A percentile compares a stretch with the other conserved stretches of the same genome.
These are phyloP conservation scores for Sebastes hubbsi DNA, from an alignment of 2,797 vertebrate species.

Conservation along the genomic window DNA sequence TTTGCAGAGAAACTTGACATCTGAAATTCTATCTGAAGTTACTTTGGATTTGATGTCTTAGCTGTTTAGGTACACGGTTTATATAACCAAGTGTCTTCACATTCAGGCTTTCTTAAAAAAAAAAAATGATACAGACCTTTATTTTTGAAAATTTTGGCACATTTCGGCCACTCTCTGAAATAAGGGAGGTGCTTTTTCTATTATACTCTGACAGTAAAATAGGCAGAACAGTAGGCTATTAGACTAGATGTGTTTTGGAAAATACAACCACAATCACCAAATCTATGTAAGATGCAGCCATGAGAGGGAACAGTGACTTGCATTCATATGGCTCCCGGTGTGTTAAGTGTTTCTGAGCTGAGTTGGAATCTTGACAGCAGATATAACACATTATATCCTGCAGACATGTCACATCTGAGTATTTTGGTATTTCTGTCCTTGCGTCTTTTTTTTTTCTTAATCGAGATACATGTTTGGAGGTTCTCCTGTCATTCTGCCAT, in stretches of 20 bases:
- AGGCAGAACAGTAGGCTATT: slow-evolving; percentile 64
- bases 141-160: slow-evolving; percentile 79
- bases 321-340: slow-evolving; percentile 23
- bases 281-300: slow-evolving; percentile 59
- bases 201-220: slow-evolving; percentile 64
- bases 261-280: slow-evolving; percentile 73
- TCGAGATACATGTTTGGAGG: slow-evolving; percentile 32
- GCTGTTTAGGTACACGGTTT: slow-evolving; percentile 75
- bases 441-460: slow-evolving; percentile 20
- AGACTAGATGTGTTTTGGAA: slow-evolving; percentile 67
- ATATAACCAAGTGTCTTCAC: slow-evolving; percentile 70
- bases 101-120: slow-evolving; percentile 78
- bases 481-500: slow-evolving; percentile 36
- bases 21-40: slow-evolving; percentile 77
- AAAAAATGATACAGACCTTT: slow-evolving; percentile 67
- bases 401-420: slow-evolving; percentile 30
- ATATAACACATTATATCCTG: slow-evolving; percentile 23
- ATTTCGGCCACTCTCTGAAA: slow-evolving; percentile 75
- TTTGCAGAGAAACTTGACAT: slow-evolving; percentile 84
- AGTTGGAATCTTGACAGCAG: slow-evolving; percentile 45
- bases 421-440: slow-evolving; percentile 20
- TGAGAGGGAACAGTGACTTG: slow-evolving; percentile 71
- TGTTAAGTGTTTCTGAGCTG: slow-evolving; percentile 10
- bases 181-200: slow-evolving; percentile 76
- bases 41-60: slow-evolving; percentile 72